phyloP scores from a whole-genome alignment of 2,888 invertebrate genomes.

The Brenthis ino region DNA sequence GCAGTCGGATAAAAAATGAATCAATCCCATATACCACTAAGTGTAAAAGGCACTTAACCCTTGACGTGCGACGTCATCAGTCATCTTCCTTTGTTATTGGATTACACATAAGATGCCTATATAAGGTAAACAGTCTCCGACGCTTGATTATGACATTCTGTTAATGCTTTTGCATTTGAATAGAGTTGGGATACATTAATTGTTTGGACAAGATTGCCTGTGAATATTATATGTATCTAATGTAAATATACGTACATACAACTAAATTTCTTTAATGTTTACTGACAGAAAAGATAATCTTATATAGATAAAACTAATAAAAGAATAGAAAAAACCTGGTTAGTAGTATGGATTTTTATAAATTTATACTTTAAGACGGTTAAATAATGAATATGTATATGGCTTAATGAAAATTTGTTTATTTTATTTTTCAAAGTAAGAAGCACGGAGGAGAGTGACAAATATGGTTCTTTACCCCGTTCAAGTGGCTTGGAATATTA shows the following conservation, averaged over 20 bases:
- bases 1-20: neutral
- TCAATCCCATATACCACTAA: constrained; percentile 24
- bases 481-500: too few species aligned
- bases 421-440: too few species aligned
- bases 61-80: constrained; percentile 52
- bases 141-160: constrained; percentile 23
- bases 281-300: too few species aligned
- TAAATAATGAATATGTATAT: too few species aligned
- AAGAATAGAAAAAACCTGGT: too few species aligned
- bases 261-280: neutral
- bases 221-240: neutral
- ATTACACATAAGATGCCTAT: constrained; percentile 45
- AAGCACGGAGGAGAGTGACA: too few species aligned
- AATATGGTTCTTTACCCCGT: too few species aligned
- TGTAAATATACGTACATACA: neutral
- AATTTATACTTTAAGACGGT: too few species aligned
- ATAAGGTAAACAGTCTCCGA: constrained; percentile 28
- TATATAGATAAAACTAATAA: too few species aligned
- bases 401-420: too few species aligned
- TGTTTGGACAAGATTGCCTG: neutral
- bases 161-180: constrained; percentile 3
- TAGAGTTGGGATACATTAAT: constrained; percentile 2
- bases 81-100: constrained; percentile 54
- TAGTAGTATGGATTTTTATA: too few species aligned
- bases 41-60: constrained; percentile 46